Evolutionary conservation across 2,797 vertebrate species (phyloP), one percentile per base, ranked within the genome.

Genomic region (Myotis myotis): DNA sequence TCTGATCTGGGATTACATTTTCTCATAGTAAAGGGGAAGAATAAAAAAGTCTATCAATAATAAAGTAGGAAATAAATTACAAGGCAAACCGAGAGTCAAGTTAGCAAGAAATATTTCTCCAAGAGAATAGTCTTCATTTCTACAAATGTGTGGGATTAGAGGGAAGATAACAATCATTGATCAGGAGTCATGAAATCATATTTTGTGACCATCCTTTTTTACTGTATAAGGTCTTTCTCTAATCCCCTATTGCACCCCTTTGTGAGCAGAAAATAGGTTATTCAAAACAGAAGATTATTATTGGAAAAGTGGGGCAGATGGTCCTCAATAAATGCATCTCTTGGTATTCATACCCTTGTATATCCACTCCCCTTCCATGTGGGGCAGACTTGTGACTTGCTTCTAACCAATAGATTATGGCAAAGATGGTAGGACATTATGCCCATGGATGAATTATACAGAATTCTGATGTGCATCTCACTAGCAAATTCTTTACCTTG

Each of bases 21-120:
- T 57, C 53, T 95, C 33, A 70, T 17, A 55, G 47, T 78, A 62
- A 91, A 86, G 12, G 17, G 33, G 13, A 15, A 89, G 66, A 96
- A 82, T 96, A 8, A 82, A 93, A 85, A 36, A 44, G 41, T 68
- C 93, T 96, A 94, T 93, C 72, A 66, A 91, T 84, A 91, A 91
- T 96, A 80, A 78, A 95, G 19, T 57, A 91, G 47, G 36, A 94
- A 96, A 89, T 89, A 97, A 97, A 95, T 94, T 90, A 51, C 55
- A 81, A 93, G 82, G 13, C 60, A 86, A 86, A 92, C 13, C 4
- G 84, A 74, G 23, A 94, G n/a, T 92, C 66, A 90, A 91, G 55
- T 84, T 93, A 62, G 22, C 28, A 93, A 92, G 78, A 92, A 92
- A 75, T 78, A 51, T 83, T 92, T 93, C 41, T 88, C 83, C 84